Base-by-base conservation (phyloP, 2,113 vertebrate genomes). In the Coturnix japonica region DNA sequence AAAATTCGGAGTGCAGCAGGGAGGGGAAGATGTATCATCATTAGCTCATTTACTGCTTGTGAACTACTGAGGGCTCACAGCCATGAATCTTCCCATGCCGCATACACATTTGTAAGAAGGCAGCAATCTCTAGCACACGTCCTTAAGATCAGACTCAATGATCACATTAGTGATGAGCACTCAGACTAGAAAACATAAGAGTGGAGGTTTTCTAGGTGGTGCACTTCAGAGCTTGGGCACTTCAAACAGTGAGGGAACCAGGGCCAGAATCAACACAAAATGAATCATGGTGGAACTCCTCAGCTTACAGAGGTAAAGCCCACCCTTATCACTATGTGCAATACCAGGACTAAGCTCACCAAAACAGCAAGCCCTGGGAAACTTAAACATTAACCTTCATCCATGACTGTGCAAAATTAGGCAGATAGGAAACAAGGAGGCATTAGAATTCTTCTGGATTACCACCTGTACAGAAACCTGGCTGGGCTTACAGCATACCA, bases 1-100 rank as follows among this genome's bases (percentile, higher is more conserved):
- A 95, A 96, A 96, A 96, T 91, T 95, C 95, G 51, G 86, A 93
- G 86, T 85, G 89, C 94, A 93, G 91, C 67, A 74, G 78, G 84
- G 91, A 94, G 94, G 91, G 87, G 69, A 95, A 95, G 91, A 93
- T 94, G 94, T 94, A 96, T 96, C 94, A 95, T 94, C 92, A 96
- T 95, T 95, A 96, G 91, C 94, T 94, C 94, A 94, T 96, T 96
- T 96, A 91, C 77, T 21, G 39, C 84, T 92, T 95, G 92, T 85
- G 94, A 96, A 93, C 96, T 80, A 89, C 72, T 41, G 20, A 93
- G 78, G 75, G 84, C 84, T 91, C 89, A 89, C 63, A 92, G 57
- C 87, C 94, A 93, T 95, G 92, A 95, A 96, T 96, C 93, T 94
- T 91, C 81, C 69, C 85, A 81, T 1, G 3, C 71, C 4, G 22